A percentile compares a stretch with the other conserved stretches of the same genome.
phyloP scores from a whole-genome alignment of 2,113 vertebrate genomes.

The Marcusenius ussheri region DNA sequence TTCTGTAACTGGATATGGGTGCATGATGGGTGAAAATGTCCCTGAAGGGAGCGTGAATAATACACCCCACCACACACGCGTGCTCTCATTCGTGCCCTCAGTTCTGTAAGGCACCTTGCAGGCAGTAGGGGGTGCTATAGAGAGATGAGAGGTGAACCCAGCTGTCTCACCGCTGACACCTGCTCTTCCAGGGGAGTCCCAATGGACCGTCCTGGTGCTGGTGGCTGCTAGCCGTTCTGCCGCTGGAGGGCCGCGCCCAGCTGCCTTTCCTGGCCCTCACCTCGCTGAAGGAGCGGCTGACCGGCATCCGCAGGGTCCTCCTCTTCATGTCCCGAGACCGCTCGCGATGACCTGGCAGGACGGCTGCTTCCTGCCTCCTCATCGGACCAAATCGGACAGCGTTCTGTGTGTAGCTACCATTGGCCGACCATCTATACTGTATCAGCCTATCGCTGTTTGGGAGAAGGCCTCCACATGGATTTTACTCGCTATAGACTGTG shows the following conservation, averaged over 20 bases:
- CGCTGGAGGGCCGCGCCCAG: constrained; percentile 88
- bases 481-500: constrained; percentile 11
- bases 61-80: not conserved
- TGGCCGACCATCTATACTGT: not conserved
- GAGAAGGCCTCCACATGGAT: not conserved
- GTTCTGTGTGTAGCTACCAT: not conserved
- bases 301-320: constrained; percentile 77
- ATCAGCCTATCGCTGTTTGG: not conserved
- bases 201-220: constrained; percentile 96
- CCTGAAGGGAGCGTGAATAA: not conserved
- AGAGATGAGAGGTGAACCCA: not conserved
- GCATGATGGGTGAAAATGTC: constrained; percentile 6
- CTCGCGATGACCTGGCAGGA: constrained; percentile 34
- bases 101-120: not conserved
- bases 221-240: constrained; percentile 96
- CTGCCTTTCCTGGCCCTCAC: constrained; percentile 89
- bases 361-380: not conserved
- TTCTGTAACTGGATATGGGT: not conserved
- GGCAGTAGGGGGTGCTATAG: not conserved
- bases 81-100: not conserved
- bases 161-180: not conserved
- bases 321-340: constrained; percentile 59
- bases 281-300: constrained; percentile 80
- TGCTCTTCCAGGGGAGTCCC: constrained; percentile 67
- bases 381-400: constrained; percentile 12